Base-by-base conservation (phyloP, 2,888 invertebrate species). In the Hypercompe scribonia region DNA sequence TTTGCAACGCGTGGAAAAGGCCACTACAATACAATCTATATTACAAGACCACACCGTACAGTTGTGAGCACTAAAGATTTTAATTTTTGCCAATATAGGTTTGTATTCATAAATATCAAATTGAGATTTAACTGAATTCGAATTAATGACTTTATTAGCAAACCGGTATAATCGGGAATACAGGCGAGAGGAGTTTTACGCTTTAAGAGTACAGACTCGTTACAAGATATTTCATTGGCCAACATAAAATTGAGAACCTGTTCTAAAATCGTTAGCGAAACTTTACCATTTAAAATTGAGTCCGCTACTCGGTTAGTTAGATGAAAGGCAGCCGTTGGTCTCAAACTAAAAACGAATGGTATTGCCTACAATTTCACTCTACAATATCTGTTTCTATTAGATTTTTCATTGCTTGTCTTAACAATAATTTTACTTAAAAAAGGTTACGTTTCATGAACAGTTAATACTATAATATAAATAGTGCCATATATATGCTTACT, bases 141-240 rank as follows among this genome's bases (percentile, higher is more conserved):
- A 68, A 50, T 54, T 24, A 68, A 68, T 68, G 33, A 50, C 67
- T 68, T 68, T 68, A 11, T 33, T 67, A 15, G 54, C 10, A n/a
- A n/a, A 68, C 34, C 68, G 24, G n/a, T 58, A 10, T 28, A 34
- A 54, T 54, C 28, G 18, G 24, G n/a, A 36, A 28, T n/a, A 21
- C 28, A 36, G 34, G 36, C 54, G 34, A 34, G 68, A 68, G 67
- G 8, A 7, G 3, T 54, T 34, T 33, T 15, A 33, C 24, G 24
- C 50, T 33, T 58, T 0, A 61, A 13, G 15, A 3, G 13, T 4
- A 34, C n/a, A 18, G 15, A n/a, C 68, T 68, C 36, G n/a, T 34
- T 68, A 36, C 36, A 34, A 34, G 28, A 36, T 68, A 54, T 36
- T 68, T n/a, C n/a, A 28, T 54, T 68, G 34, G 36, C 54, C 58